phyloP scores from a whole-genome alignment of 2,888 invertebrate species.

The Parasteatoda lunata region DNA sequence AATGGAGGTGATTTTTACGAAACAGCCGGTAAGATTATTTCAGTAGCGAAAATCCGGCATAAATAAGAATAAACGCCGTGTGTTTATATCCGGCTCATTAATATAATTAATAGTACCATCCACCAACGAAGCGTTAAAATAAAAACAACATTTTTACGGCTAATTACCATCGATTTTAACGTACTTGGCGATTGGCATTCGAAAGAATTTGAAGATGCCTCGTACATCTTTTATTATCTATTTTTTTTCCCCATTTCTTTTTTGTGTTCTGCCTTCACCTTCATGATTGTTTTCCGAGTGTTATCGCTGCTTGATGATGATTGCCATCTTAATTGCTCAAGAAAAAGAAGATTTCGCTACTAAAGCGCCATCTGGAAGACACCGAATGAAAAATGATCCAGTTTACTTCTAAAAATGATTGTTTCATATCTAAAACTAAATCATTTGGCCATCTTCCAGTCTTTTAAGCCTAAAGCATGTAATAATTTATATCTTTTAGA shows the following conservation, averaged over 20 bases:
- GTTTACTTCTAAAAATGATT: neutral
- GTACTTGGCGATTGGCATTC: slow-evolving; percentile 12
- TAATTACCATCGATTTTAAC: slow-evolving; percentile 49
- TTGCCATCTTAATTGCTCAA: slow-evolving; percentile 47
- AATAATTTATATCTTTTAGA: neutral
- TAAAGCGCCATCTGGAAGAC: slow-evolving; percentile 8
- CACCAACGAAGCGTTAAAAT: slow-evolving; percentile 44
- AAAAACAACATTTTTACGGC: slow-evolving; percentile 60
- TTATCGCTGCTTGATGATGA: slow-evolving; percentile 42
- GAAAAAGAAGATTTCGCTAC: neutral
- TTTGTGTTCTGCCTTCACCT: neutral
- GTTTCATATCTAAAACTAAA: neutral
- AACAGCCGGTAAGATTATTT: neutral
- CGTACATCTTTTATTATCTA: neutral
- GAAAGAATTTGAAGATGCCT: slow-evolving; percentile 9
- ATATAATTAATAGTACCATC: slow-evolving; percentile 55
- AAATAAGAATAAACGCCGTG: slow-evolving; percentile 2
- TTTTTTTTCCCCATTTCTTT: neutral
- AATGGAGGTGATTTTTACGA: neutral
- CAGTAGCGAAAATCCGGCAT: neutral
- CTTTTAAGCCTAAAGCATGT: neutral
- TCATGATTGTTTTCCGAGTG: slow-evolving; percentile 5
- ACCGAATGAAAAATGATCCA: slow-evolving; percentile 1
- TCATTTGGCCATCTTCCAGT: neutral
- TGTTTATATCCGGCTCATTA: slow-evolving; percentile 43